Evolutionary conservation across 2,113 vertebrate species (phyloP).

Genomic region (Proteles cristata): DNA sequence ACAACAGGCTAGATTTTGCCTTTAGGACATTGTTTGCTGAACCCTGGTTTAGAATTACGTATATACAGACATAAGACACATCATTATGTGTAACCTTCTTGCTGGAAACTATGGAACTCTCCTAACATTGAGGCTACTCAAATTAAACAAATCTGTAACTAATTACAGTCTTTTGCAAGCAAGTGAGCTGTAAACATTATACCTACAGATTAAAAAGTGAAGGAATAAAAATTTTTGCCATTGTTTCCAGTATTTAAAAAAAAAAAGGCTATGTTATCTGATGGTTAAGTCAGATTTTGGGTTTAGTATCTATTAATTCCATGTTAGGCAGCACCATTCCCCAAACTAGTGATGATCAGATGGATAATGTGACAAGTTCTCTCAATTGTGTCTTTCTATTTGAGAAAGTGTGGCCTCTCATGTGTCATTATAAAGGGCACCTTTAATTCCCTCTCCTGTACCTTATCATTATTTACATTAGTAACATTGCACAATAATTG

Average conservation of each 20-base stretch:
- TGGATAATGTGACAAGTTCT: constrained; percentile 16
- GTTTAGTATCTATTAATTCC: constrained; percentile 59
- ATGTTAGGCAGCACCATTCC: constrained; percentile 30
- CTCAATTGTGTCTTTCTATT: constrained; percentile 31
- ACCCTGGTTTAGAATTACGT: neutral
- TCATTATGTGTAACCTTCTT: neutral
- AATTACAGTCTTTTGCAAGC: neutral
- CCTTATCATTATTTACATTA: constrained; percentile 74
- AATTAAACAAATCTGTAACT: neutral
- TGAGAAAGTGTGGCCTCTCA: constrained; percentile 12
- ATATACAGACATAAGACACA: neutral
- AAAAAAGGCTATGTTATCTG: neutral
- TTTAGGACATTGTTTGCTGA: neutral
- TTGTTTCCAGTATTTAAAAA: neutral
- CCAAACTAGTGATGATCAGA: constrained; percentile 35
- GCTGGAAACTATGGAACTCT: neutral
- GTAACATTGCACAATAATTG: constrained; percentile 64
- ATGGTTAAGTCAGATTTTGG: neutral
- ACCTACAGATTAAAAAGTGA: neutral
- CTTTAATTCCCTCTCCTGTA: constrained; percentile 63
- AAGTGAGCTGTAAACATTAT: neutral
- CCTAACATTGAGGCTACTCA: neutral
- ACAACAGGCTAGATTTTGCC: neutral
- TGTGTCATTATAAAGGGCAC: constrained; percentile 71
- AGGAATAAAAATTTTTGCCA: neutral